Percentiles rank a stretch among this genome's conserved stretches.
Evolutionary conservation across 2,888 invertebrate genomes (phyloP).

Genomic region (Campaea margaritaria): DNA sequence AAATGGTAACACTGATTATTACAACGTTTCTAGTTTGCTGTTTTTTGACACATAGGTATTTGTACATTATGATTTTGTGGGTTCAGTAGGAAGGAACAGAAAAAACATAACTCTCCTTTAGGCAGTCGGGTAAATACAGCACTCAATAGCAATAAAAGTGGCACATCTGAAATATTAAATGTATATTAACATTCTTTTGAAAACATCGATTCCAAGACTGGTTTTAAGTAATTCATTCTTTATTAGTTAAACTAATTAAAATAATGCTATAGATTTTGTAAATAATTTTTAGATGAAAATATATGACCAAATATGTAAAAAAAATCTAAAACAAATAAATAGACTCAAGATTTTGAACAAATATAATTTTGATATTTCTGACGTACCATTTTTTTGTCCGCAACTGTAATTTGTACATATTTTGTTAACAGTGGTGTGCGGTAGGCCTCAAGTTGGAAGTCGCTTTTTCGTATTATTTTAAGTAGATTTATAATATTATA

Average conservation of each 20-base stretch:
- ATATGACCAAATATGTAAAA: no score
- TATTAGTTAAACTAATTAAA: no score
- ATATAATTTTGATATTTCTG: not conserved
- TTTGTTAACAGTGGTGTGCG: not conserved
- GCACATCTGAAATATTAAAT: constrained; percentile 7
- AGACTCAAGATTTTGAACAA: no score
- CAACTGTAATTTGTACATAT: not conserved
- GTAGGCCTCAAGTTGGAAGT: constrained; percentile 30
- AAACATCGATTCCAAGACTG: not conserved
- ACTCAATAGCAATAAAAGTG: constrained; percentile 20
- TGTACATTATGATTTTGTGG: constrained; percentile 67
- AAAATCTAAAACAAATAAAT: no score
- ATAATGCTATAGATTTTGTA: no score
- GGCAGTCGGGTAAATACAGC: no score
- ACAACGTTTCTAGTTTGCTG: constrained; percentile 43
- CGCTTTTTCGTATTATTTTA: constrained; percentile 19
- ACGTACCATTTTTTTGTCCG: constrained; percentile 6
- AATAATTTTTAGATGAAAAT: no score
- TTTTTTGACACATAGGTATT: constrained; percentile 70
- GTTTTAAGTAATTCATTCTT: no score
- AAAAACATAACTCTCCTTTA: no score
- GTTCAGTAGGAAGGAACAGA: constrained; percentile 1
- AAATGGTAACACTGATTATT: constrained; percentile 32
- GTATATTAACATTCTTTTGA: not conserved
- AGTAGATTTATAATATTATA: constrained; percentile 17